These are phyloP conservation scores for Aphyosemion australe DNA, from an alignment of 2,113 vertebrate genomes.

Conservation along the genomic window DNA sequence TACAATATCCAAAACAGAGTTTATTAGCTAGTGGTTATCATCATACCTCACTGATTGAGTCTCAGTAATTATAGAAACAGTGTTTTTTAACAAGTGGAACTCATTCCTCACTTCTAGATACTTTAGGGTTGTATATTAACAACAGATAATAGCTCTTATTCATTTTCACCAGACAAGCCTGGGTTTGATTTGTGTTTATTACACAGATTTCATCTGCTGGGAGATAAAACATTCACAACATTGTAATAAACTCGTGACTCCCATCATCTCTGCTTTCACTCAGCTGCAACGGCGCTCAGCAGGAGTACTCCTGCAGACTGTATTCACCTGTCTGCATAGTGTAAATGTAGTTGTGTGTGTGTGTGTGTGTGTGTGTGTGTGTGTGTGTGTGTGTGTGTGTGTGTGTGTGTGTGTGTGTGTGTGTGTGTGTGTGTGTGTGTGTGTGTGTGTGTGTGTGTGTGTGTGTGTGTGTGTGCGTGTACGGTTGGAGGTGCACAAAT, in stretches of 20 bases:
- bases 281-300: conserved; percentile 43
- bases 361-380: neutral
- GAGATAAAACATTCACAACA: conserved; percentile 2
- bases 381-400: neutral
- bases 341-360: neutral
- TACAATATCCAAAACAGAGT: too few relatives aligned
- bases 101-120: too few relatives aligned
- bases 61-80: too few relatives aligned
- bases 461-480: neutral
- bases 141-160: neutral
- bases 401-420: neutral
- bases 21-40: too few relatives aligned
- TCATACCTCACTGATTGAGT: too few relatives aligned
- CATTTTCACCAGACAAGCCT: conserved; percentile 3
- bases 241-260: conserved; percentile 19
- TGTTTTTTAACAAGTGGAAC: too few relatives aligned
- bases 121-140: neutral
- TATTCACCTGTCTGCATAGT: neutral
- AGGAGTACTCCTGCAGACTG: conserved; percentile 18
- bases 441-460: neutral
- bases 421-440: neutral
- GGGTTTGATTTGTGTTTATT: conserved; percentile 13
- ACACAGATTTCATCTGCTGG: conserved; percentile 3
- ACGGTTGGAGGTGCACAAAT: conserved; percentile 18
- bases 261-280: conserved; percentile 33